Percentiles rank a stretch among this genome's conserved stretches.
These are phyloP conservation scores for Dendrolimus pini DNA, from an alignment of 2,888 invertebrate species.

Conservation along the genomic window DNA sequence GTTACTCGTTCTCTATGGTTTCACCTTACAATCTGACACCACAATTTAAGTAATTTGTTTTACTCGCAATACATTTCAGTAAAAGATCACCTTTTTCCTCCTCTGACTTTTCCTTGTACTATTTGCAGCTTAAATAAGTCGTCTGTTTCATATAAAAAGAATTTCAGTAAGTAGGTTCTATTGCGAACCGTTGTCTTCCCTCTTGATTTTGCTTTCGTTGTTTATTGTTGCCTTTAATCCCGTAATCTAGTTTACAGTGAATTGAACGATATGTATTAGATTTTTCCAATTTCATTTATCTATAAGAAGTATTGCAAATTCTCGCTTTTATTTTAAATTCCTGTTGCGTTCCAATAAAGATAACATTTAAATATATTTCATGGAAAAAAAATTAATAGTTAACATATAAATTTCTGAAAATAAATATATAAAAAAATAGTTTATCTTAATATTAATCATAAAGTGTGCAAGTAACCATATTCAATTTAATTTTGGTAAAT, in stretches of 20 bases:
- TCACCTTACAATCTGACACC: slow-evolving; percentile 14
- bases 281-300: slow-evolving; percentile 32
- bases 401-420: no score
- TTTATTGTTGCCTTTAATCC: slow-evolving; percentile 60
- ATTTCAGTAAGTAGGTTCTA: slow-evolving; percentile 43
- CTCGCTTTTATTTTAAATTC: no score
- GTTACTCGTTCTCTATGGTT: neutral
- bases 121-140: slow-evolving; percentile 32
- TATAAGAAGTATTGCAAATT: slow-evolving; percentile 10
- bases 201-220: slow-evolving; percentile 54
- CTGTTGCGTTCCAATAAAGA: no score
- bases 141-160: slow-evolving; percentile 28
- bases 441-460: no score
- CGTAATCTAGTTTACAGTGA: slow-evolving; percentile 57
- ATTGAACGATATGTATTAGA: slow-evolving; percentile 31
- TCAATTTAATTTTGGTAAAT: no score
- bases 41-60: slow-evolving; percentile 24
- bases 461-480: no score
- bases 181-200: slow-evolving; percentile 44
- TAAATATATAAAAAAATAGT: no score
- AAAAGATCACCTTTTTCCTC: slow-evolving; percentile 16
- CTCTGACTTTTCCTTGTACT: slow-evolving; percentile 14
- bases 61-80: slow-evolving; percentile 17
- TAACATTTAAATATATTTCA: no score
- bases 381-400: no score